These are phyloP conservation scores for Pogonocherus hispidulus DNA, from an alignment of 2,888 invertebrate genomes.

Conservation along the genomic window DNA sequence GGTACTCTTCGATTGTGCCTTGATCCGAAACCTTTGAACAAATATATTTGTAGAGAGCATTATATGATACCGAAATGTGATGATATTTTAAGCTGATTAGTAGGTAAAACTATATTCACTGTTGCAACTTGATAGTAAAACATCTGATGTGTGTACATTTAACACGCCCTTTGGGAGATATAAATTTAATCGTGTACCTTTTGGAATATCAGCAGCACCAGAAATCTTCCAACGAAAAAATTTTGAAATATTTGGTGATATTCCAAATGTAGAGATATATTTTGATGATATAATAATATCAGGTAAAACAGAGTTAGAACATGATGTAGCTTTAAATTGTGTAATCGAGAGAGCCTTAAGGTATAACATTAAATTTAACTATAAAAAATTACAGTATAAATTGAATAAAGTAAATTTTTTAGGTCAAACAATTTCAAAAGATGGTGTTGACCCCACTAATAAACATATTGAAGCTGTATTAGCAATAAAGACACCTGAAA, in stretches of 20 bases:
- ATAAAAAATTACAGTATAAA: conserved; percentile 46
- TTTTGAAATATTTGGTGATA: conserved; percentile 48
- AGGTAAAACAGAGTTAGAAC: conserved; percentile 39
- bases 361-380: conserved; percentile 48
- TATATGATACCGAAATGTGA: conserved; percentile 27
- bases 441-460: conserved; percentile 35
- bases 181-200: conserved; percentile 50
- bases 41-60: conserved; percentile 30
- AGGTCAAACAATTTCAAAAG: conserved; percentile 36
- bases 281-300: conserved; percentile 52
- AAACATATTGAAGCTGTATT: conserved; percentile 39
- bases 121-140: conserved; percentile 11
- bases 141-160: conserved; percentile 3
- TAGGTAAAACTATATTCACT: neutral
- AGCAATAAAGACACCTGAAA: conserved; percentile 35
- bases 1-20: conserved; percentile 19
- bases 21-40: conserved; percentile 33
- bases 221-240: conserved; percentile 51
- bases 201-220: conserved; percentile 48
- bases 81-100: neutral
- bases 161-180: conserved; percentile 43
- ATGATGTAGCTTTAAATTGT: conserved; percentile 40
- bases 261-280: conserved; percentile 49
- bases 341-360: conserved; percentile 39
- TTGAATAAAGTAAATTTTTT: conserved; percentile 38